A percentile compares a stretch with the other conserved stretches of the same genome.
These are phyloP conservation scores for Coryphaenoides rupestris DNA, from an alignment of 2,113 vertebrate species.

Conservation along the genomic window DNA sequence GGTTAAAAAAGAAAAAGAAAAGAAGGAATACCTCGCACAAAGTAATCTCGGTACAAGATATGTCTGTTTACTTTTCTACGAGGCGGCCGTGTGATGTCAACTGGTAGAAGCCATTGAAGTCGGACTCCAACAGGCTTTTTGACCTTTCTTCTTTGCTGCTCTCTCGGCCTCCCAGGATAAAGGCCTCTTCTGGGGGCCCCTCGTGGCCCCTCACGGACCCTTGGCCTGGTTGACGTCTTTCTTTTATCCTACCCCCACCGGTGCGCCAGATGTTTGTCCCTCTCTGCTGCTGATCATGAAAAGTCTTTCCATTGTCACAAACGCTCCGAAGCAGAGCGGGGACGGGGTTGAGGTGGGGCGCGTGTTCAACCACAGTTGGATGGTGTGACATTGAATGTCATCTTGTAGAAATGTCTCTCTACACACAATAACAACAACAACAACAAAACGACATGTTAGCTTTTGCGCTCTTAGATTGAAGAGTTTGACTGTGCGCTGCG, in stretches of 20 bases:
- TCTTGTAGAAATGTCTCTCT: background rate
- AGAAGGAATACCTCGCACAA: too few species aligned
- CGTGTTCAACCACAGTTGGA: background rate
- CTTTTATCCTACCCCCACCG: constrained; percentile 42
- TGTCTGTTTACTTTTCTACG: too few species aligned
- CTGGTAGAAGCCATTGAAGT: too few species aligned
- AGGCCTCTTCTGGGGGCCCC: constrained; percentile 30
- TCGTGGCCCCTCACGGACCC: constrained; percentile 45
- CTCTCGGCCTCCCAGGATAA: constrained; percentile 20
- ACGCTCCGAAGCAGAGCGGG: background rate
- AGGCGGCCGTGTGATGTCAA: too few species aligned
- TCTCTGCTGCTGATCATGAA: constrained; percentile 46
- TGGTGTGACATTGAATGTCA: background rate
- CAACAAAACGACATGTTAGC: background rate
- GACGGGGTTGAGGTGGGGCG: too few species aligned
- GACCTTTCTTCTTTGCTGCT: constrained; percentile 31
- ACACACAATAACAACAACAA: too few species aligned
- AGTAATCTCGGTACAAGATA: too few species aligned
- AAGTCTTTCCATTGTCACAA: constrained; percentile 39
- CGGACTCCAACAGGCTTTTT: constrained; percentile 1
- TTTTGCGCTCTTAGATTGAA: constrained; percentile 11
- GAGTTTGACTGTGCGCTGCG: constrained; percentile 13
- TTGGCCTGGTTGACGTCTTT: constrained; percentile 57
- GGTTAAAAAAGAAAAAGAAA: too few species aligned
- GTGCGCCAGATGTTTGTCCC: constrained; percentile 59